Evolutionary conservation across 1,140 invertebrate genomes (phyloP).

Genomic region (Magallana angulata): DNA sequence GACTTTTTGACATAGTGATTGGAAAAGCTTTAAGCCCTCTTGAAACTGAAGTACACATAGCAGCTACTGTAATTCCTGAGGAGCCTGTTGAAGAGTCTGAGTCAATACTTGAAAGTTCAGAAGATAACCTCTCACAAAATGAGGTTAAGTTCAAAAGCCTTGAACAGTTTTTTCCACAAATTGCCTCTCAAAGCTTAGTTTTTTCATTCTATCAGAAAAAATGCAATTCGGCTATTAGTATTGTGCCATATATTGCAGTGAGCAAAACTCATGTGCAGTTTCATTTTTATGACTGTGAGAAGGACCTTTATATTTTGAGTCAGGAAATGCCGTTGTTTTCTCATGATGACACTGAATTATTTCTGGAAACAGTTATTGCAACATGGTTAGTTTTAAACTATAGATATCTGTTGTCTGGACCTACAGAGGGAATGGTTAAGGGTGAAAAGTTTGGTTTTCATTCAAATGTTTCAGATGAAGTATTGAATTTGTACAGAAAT

Average conservation of each 20-base stretch:
- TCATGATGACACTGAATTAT: background rate
- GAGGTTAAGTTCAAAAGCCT: background rate
- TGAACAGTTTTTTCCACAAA: background rate
- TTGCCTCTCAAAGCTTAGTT: background rate
- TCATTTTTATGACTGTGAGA: constrained; percentile 34
- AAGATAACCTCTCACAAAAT: background rate
- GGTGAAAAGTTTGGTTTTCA: constrained; percentile 27
- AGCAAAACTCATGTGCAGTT: constrained; percentile 31
- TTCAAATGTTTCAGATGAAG: background rate
- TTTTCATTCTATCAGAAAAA: constrained; percentile 40
- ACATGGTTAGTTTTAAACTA: constrained; percentile 37
- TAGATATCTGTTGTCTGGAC: background rate
- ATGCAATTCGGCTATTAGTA: background rate
- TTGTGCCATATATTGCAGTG: constrained; percentile 19
- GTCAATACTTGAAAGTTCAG: background rate
- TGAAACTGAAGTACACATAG: background rate
- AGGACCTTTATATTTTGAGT: constrained; percentile 17
- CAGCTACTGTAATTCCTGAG: background rate
- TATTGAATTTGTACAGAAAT: background rate
- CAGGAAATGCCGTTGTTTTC: background rate
- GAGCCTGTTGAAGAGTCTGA: background rate
- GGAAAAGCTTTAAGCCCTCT: background rate
- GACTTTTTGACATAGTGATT: background rate
- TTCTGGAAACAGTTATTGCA: background rate
- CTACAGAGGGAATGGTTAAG: constrained; percentile 22